phyloP scores from a whole-genome alignment of 2,113 vertebrate genomes.

The Stegostoma tigrinum region DNA sequence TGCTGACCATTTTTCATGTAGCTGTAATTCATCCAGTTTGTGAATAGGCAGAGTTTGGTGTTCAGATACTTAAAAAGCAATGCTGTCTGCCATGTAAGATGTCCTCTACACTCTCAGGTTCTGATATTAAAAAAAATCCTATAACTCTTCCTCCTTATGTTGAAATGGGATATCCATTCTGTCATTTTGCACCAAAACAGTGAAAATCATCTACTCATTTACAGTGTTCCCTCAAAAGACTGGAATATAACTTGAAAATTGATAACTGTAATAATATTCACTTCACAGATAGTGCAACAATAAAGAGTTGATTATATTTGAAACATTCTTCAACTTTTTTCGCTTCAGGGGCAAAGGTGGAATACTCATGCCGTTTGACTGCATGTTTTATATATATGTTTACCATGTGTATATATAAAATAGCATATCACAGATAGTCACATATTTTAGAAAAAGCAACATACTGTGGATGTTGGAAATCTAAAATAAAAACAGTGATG shows the following conservation, averaged over 20 bases:
- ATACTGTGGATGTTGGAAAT: too few relatives aligned
- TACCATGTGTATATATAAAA: background rate
- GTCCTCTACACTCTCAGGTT: background rate
- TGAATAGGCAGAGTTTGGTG: background rate
- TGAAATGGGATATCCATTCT: background rate
- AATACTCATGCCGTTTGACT: background rate
- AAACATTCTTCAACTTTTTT: background rate
- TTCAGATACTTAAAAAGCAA: background rate
- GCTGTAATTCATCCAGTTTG: background rate
- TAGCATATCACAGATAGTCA: background rate
- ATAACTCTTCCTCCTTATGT: background rate
- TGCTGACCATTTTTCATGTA: background rate
- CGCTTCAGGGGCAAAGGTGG: background rate
- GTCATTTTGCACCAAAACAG: background rate
- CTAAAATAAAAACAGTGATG: too few relatives aligned
- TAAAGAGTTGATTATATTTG: background rate
- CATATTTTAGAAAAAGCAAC: too few relatives aligned
- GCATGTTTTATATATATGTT: background rate
- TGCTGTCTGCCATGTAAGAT: background rate
- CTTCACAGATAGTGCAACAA: background rate
- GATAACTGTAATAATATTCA: background rate
- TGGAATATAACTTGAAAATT: background rate
- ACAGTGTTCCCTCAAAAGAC: background rate
- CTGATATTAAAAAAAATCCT: background rate
- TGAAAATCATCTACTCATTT: background rate